A percentile compares a stretch with the other conserved stretches of the same genome.
phyloP scores from a whole-genome alignment of 2,888 invertebrate genomes.

The Cataglyphis albicans region DNA sequence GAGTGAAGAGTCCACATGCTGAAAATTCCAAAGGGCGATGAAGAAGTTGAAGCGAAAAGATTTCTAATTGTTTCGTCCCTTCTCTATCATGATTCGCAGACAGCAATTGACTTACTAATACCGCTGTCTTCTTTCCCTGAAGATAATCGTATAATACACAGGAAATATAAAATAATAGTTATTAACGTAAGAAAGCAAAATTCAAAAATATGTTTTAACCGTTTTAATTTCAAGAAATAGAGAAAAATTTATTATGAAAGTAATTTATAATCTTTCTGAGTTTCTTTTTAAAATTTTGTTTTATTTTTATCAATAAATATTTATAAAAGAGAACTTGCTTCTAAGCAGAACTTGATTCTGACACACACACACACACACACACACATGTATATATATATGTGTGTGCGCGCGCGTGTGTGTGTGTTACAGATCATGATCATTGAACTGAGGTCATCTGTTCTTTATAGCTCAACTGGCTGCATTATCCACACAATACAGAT shows the following conservation, averaged over 20 bases:
- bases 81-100: conserved; percentile 78
- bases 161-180: not conserved
- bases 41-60: conserved; percentile 88
- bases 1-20: conserved; percentile 88
- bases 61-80: conserved; percentile 87
- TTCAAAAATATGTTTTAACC: not conserved
- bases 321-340: no score
- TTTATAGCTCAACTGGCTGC: no score
- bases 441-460: no score
- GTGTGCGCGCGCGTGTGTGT: no score
- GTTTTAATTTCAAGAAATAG: not conserved
- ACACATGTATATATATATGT: no score
- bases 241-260: not conserved
- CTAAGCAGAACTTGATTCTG: no score
- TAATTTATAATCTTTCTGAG: not conserved
- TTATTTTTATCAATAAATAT: no score
- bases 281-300: no score
- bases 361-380: no score
- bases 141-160: conserved; percentile 13
- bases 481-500: no score
- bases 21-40: conserved; percentile 88
- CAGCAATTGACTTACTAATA: conserved; percentile 86
- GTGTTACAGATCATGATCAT: no score
- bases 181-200: no score
- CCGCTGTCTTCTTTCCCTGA: conserved; percentile 86